Evolutionary conservation across 2,888 invertebrate genomes (phyloP), one percentile per base, ranked within the genome.

Genomic region (Ormyrus thymus): DNA sequence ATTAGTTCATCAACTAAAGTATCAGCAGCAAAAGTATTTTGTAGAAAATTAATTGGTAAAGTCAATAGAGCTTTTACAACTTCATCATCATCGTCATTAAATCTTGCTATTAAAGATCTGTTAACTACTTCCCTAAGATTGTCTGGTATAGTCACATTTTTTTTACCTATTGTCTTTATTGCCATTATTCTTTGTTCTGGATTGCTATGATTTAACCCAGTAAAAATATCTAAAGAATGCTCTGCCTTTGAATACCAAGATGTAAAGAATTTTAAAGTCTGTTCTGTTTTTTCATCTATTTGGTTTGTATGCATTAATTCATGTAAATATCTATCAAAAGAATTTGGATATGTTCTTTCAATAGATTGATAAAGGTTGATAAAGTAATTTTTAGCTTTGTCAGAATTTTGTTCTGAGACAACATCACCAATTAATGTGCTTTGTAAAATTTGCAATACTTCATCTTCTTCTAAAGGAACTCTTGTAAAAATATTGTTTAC

Each of bases 271-370:
- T 85, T 83, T 11, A 90, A 78, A 0, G 84, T 65, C 46, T 85
- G 86, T 0, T 85, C 84, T 6, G 83, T 81, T 0, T 70, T 9
- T 10, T 85, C 82, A 1, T 48, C 81, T 62, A 61, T 51, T 64
- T 82, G 71, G 13, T 76, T 55, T 0, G 79, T 15, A 8, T 79
- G 65, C 88, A 93, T 91, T 45, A 93, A 91, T 13, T 91, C 90
- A 84, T 94, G 94, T 0, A 95, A 90, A 61, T 93, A 93, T 66
- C 91, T 90, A 85, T 96, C 96, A 86, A 96, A 96, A 10, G 92
- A 92, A 0, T 91, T 90, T 0, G 96, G 95, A 87, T 96, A 96
- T 83, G 93, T 93, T 6, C 89, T 91, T 88, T 96, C 96, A 1
- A 96, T 87, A 45, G 64, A 82, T 4, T 82, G 80, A 76, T 86